Percentiles rank a stretch among this genome's conserved stretches.
Conservation (phyloP, 1,140 invertebrate genomes). For the Pissodes strobi region DNA sequence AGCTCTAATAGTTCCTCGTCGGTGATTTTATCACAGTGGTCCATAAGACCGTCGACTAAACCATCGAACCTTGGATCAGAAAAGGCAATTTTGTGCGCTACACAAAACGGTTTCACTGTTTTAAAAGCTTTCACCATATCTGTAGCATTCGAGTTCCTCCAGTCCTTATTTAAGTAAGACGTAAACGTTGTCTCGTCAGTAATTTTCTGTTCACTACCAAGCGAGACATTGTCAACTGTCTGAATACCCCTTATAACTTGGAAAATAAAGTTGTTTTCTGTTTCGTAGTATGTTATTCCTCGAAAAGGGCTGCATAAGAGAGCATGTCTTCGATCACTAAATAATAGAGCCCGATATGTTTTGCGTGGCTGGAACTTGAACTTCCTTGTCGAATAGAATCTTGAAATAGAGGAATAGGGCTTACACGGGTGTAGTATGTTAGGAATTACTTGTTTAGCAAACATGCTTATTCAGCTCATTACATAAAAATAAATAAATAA, state of each 20-base stretch:
- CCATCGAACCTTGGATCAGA: conserved; percentile 52
- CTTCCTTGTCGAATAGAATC: too few species aligned
- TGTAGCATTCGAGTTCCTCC: conserved; percentile 31
- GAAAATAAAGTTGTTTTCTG: conserved; percentile 17
- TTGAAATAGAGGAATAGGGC: too few species aligned
- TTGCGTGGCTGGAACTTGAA: too few species aligned
- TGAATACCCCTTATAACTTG: neutral
- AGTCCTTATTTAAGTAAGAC: conserved; percentile 40
- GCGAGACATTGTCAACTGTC: neutral
- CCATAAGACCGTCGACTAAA: conserved; percentile 55
- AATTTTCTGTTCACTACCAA: neutral
- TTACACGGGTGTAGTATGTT: too few species aligned
- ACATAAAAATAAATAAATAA: too few species aligned
- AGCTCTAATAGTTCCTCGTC: conserved; percentile 56
- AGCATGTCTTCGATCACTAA: too few species aligned
- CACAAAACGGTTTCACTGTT: conserved; percentile 53
- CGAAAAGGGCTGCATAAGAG: neutral
- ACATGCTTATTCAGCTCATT: too few species aligned
- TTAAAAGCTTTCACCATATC: conserved; percentile 54
- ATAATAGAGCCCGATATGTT: too few species aligned
- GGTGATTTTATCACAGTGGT: conserved; percentile 54
- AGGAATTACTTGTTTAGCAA: too few species aligned
- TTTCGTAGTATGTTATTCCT: conserved; percentile 8
- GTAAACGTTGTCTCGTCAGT: conserved; percentile 34
- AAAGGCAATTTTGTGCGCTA: conserved; percentile 53